Evolutionary conservation across 2,888 invertebrate genomes (phyloP).

Genomic region (Empis stercorea): DNA sequence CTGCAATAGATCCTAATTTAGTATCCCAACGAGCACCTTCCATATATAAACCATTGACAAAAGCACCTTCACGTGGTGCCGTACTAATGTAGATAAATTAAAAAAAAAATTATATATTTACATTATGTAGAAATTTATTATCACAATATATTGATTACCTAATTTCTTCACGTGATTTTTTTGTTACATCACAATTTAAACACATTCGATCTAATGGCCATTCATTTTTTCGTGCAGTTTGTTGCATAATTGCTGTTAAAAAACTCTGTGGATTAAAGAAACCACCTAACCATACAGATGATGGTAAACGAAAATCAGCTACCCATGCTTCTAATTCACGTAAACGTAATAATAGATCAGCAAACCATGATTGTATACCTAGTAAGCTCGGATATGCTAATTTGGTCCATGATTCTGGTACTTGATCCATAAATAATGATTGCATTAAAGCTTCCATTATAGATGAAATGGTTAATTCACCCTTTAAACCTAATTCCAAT

Average conservation of each 20-base stretch:
- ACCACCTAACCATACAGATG: slow-evolving; percentile 85
- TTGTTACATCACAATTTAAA: slow-evolving; percentile 87
- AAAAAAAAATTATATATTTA: background rate
- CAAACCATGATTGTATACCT: slow-evolving; percentile 75
- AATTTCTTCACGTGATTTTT: slow-evolving; percentile 74
- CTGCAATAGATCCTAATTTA: slow-evolving; percentile 60
- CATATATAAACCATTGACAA: slow-evolving; percentile 79
- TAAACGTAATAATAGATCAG: slow-evolving; percentile 67
- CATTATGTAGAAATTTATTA: background rate
- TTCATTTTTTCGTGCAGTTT: slow-evolving; percentile 88
- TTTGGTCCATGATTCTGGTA: slow-evolving; percentile 76
- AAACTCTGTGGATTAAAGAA: slow-evolving; percentile 97
- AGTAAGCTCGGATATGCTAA: slow-evolving; percentile 80
- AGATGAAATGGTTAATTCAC: slow-evolving; percentile 82
- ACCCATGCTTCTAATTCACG: slow-evolving; percentile 80
- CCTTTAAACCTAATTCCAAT: slow-evolving; percentile 79
- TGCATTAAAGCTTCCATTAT: slow-evolving; percentile 84
- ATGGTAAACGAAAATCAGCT: slow-evolving; percentile 74
- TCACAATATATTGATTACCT: slow-evolving; percentile 40
- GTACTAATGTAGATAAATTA: slow-evolving; percentile 42
- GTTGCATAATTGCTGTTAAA: slow-evolving; percentile 94
- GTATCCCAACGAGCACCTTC: slow-evolving; percentile 93
- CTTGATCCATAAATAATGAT: slow-evolving; percentile 74
- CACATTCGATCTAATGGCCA: slow-evolving; percentile 96
- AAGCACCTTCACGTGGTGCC: slow-evolving; percentile 83